Evolutionary conservation across 2,113 vertebrate genomes (phyloP).

Genomic region (Leucosticte australis): DNA sequence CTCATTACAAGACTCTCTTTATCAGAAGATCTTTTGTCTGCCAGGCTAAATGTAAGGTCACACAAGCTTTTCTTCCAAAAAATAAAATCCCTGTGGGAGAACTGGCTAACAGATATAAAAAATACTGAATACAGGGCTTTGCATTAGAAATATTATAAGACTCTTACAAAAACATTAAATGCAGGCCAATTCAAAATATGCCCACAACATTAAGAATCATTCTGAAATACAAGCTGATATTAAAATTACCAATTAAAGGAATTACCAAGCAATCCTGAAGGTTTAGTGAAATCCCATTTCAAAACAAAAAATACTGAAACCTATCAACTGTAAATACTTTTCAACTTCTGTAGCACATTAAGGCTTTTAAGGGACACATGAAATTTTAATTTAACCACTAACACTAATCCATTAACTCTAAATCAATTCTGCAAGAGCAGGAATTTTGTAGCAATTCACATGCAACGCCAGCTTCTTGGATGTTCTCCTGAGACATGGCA

Average conservation of each 20-base stretch:
- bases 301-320: not conserved
- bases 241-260: not conserved
- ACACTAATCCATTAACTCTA: not conserved
- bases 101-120: not conserved
- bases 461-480: not conserved
- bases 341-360: not conserved
- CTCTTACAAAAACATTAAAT: not conserved
- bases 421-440: not conserved
- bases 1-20: not conserved
- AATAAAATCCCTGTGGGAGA: not conserved
- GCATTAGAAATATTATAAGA: not conserved
- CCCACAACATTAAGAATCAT: not conserved
- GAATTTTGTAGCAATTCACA: not conserved
- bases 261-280: not conserved
- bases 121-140: not conserved
- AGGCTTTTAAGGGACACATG: not conserved
- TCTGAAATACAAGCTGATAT: not conserved
- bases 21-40: not conserved
- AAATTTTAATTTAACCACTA: not conserved
- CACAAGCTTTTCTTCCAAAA: not conserved
- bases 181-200: not conserved
- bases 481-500: not conserved
- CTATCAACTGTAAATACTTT: not conserved
- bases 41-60: not conserved
- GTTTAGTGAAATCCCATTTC: not conserved